These are phyloP conservation scores for Rapana venosa DNA, from an alignment of 2,888 invertebrate genomes.

Conservation along the genomic window DNA sequence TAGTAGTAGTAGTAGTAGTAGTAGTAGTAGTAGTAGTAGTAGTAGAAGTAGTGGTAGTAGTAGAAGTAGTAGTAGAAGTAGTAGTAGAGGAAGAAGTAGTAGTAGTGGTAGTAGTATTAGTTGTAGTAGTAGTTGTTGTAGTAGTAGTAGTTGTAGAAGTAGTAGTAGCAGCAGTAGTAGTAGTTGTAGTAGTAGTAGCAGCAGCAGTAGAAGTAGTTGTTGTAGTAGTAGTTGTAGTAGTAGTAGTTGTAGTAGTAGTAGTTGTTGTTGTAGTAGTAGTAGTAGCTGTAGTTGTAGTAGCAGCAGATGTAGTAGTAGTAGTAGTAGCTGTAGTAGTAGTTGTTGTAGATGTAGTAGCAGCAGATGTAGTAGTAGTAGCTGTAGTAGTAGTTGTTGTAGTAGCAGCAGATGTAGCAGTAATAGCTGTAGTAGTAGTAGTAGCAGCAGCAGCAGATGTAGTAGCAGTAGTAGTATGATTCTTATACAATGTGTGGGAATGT, in stretches of 20 bases:
- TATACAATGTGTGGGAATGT: no score
- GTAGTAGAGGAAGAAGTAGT: conserved; percentile 21
- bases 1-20: conserved; percentile 1
- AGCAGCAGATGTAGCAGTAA: no score
- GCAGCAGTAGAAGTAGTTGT: conserved; percentile 6
- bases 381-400: no score
- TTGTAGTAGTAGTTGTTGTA: no score
- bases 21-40: conserved; percentile 23
- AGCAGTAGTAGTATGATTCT: no score
- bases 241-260: no score
- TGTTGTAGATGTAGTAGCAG: no score
- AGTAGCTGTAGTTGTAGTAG: background rate
- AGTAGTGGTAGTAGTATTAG: background rate
- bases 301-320: no score
- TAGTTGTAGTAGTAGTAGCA: conserved; percentile 27
- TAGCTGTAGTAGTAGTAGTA: no score
- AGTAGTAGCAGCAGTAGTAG: conserved; percentile 28
- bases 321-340: no score
- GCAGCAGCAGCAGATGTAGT: no score
- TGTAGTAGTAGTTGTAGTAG: background rate
- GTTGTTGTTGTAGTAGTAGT: background rate
- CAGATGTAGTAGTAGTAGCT: no score
- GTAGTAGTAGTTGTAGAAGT: conserved; percentile 21
- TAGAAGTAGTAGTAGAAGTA: conserved; percentile 28
- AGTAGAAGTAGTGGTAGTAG: conserved; percentile 32